phyloP scores from a whole-genome alignment of 53 echinoderm and acorn worm species.

The Glandiceps talaboti region DNA sequence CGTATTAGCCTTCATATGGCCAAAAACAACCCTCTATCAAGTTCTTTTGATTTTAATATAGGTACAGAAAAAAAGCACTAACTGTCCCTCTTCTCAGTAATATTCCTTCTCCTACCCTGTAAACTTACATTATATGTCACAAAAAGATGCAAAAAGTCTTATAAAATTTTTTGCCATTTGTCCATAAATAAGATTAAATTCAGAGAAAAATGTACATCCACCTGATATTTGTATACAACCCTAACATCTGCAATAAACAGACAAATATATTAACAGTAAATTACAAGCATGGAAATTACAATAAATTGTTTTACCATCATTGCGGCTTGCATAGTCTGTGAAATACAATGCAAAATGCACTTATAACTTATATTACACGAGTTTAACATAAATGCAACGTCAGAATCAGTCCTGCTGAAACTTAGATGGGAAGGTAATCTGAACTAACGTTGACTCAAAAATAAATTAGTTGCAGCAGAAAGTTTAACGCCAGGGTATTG shows the following conservation, averaged over 20 bases:
- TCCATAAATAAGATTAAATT: background rate
- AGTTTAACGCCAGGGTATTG: too few species aligned
- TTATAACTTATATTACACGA: background rate
- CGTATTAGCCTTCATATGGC: background rate
- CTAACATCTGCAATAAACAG: background rate
- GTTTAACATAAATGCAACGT: too few species aligned
- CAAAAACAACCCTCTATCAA: background rate
- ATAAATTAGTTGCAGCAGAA: too few species aligned
- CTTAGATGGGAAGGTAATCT: too few species aligned
- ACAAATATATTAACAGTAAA: background rate
- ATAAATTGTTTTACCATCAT: background rate
- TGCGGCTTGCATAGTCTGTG: background rate
- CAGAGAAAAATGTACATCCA: background rate
- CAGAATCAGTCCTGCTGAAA: background rate
- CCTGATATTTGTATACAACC: background rate
- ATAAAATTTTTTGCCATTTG: background rate
- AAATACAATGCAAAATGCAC: background rate
- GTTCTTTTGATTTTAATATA: too few species aligned
- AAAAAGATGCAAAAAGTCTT: background rate
- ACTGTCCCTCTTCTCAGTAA: too few species aligned
- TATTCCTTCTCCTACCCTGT: background rate
- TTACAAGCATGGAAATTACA: background rate
- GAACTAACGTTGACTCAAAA: too few species aligned
- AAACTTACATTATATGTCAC: background rate
- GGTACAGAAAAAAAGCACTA: too few species aligned